Evolutionary conservation across 2,888 invertebrate genomes (phyloP).

Genomic region (Drosophila planitibia): DNA sequence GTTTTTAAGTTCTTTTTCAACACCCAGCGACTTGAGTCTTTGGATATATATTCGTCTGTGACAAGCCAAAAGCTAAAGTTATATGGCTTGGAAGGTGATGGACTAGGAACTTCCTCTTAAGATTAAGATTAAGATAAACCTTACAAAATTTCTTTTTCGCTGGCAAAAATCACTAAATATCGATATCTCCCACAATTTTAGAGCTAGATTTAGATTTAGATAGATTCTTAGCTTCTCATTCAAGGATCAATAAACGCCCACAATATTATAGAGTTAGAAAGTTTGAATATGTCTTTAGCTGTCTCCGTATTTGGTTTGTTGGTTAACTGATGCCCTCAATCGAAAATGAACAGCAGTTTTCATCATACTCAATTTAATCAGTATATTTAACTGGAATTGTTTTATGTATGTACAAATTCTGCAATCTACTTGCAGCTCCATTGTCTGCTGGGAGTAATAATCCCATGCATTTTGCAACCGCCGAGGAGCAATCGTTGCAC

Average conservation of each 20-base stretch:
- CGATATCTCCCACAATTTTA: neutral
- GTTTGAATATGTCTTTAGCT: neutral
- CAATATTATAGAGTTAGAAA: neutral
- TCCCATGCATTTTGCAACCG: conserved; percentile 4
- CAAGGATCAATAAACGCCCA: neutral
- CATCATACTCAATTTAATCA: neutral
- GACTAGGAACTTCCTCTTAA: neutral
- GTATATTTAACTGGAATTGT: neutral
- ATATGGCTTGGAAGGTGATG: neutral
- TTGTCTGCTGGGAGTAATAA: conserved; percentile 7
- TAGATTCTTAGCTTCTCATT: neutral
- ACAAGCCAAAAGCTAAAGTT: neutral
- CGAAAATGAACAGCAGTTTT: too few species aligned
- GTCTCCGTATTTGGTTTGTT: neutral
- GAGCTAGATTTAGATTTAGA: neutral
- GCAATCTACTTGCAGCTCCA: conserved; percentile 26
- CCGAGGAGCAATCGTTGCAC: conserved; percentile 31
- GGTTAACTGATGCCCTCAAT: too few species aligned
- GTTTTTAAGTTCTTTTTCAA: neutral
- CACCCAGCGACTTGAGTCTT: neutral
- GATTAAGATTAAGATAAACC: neutral
- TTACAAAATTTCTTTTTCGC: neutral
- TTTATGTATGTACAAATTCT: neutral
- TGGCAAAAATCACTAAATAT: neutral
- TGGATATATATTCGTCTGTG: neutral